Evolutionary conservation across 2,888 invertebrate genomes (phyloP), one percentile per base, ranked within the genome.

Genomic region (Tetheella fluctuosa): DNA sequence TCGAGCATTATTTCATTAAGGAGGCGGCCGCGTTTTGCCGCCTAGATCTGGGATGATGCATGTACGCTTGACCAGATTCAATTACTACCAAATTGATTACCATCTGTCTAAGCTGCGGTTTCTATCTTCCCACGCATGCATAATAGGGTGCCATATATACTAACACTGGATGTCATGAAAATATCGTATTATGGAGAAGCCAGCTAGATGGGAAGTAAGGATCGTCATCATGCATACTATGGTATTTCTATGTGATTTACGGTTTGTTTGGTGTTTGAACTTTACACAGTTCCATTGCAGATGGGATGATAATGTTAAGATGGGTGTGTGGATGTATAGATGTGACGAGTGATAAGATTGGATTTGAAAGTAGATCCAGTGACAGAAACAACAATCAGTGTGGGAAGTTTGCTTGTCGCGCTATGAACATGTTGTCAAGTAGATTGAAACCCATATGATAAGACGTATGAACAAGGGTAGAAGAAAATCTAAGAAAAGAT

Each of bases 51-150:
- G 79, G 80, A 85, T 84, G 80, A 84, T 84, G 83, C 77, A 78
- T 74, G 72, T 79, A 80, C 83, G 85, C 79, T 74, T 81, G 81
- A 80, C 83, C 83, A 81, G 84, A 89, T 91, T 89, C 89, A 90
- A 91, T 91, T 89, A 90, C 84, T 79, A 77, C 74, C 72, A 76
- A 89, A 89, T 88, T 86, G 86, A 90, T 90, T 88, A 85, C 83
- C 74, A 79, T 83, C 82, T 79, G 83, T 75, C 83, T 86, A 82
- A 84, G 81, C 83, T 75, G 72, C 69, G 78, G 77, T 74, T 77
- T 82, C 72, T 70, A 74, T 82, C 77, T 80, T 77, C 75, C 69
- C 70, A 74, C 68, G 65, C 67, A 56, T 65, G 59, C 65, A 64
- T 63, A 59, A 63, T 28, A 59, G 23, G 20, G 52, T 28, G 28